Base-by-base conservation (phyloP, 2,888 invertebrate species). In the Zele albiditarsus region DNA sequence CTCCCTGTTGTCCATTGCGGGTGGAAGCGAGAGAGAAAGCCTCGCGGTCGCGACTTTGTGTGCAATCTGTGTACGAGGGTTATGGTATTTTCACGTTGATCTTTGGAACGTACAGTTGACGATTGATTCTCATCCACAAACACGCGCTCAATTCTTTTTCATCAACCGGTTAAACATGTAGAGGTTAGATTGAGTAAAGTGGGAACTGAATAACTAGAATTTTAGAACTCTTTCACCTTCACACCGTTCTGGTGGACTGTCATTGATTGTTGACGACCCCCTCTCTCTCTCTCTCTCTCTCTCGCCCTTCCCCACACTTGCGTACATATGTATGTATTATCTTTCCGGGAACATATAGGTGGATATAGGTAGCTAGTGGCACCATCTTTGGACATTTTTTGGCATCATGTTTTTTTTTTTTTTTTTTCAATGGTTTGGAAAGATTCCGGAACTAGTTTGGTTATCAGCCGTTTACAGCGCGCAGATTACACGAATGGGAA, bases 191-290 rank as follows among this genome's bases (percentile, higher is more conserved):
- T n/a, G 38, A 14, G 38, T 20, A 42, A n/a, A 14, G 16, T 20
- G n/a, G 28, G 20, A 69, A 42, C 38, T 14, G 58, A 10, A 10
- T 71, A 33, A 20, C 27, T 38, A 58, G 31, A 2, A 38, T 69
- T 69, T 71, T 28, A 71, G 25, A 57, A 58, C 6, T 38, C 60
- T 70, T 62, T 33, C 25, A 46, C 42, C 31, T 46, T 71, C 27
- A n/a, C 71, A 62, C 62, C 42, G 60, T 60, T 42, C 20, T 46
- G n/a, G 31, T 62, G 46, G 60, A 62, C 71, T 58, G 58, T 71
- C 71, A 71, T 71, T 49, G 71, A 71, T 71, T 62, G 71, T 71
- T 71, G 71, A 71, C 71, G 67, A 67, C 53, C 33, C 20, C n/a
- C 63, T 20, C 28, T 14, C 10, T 4, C 27, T 14, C 62, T 28